Conservation (phyloP, 2,797 vertebrate species). For the Lithobates pipiens region DNA sequence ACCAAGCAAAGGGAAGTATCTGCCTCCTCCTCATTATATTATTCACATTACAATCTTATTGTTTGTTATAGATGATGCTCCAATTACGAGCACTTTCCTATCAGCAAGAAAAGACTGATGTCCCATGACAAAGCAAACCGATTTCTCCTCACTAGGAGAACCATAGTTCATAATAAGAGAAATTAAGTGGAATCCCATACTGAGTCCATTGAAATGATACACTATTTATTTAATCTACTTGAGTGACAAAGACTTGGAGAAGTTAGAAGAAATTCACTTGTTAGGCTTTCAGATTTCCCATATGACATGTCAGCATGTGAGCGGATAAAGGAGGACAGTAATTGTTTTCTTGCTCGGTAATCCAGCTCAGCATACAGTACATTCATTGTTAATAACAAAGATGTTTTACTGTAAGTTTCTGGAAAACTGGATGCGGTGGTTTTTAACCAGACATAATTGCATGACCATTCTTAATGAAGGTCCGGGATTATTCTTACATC, state of each 20-base stretch:
- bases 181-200: conserved; percentile 3
- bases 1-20: conserved; percentile 36
- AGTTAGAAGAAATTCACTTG: background rate
- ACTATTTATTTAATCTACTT: background rate
- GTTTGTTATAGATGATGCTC: conserved; percentile 53
- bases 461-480: background rate
- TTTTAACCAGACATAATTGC: conserved; percentile 4
- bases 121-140: conserved; percentile 21
- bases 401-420: conserved; percentile 1
- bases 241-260: background rate
- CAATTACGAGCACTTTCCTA: conserved; percentile 41
- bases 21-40: conserved; percentile 39
- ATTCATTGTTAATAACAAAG: background rate
- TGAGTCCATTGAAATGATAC: conserved; percentile 1
- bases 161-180: conserved; percentile 12
- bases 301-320: conserved; percentile 17
- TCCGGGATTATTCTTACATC: background rate
- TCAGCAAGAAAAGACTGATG: conserved; percentile 34
- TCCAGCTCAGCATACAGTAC: conserved; percentile 12
- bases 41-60: conserved; percentile 40
- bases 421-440: background rate
- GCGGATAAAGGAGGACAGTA: conserved; percentile 14
- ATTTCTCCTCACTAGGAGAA: conserved; percentile 3
- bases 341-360: conserved; percentile 12
- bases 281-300: conserved; percentile 31